Base-by-base conservation (phyloP, 1,140 invertebrate genomes). In the Drosophila paulistorum region DNA sequence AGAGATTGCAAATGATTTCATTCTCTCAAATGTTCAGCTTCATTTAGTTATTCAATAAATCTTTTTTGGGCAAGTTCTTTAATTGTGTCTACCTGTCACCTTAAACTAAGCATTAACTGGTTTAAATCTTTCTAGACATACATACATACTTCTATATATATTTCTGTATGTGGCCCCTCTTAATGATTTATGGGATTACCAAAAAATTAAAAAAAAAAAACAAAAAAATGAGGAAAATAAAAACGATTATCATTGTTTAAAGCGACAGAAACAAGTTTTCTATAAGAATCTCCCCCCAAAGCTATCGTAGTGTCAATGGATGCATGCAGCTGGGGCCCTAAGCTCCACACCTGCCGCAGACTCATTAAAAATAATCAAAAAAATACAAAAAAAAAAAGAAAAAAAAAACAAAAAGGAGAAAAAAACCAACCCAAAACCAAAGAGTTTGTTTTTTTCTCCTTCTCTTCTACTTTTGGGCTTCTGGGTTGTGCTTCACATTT, bases 191-290 rank as follows among this genome's bases (percentile, higher is more conserved):
- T 77, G 57, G 17, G 77, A 61, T 65, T 65, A 71, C 59, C 20
- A 33, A 60, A 54, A 35, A 37, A 67, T 10, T 37, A 58, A 37
- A 54, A 64, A 76, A 55, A 65, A 65, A 65, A 23, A 23, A 1
- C 2, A 51, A 33, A 67, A 30, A 62, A 33, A 55, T 61, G 70
- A 74, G 59, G 30, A 67, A 41, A 71, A 68, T 57, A 30, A 73
- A 77, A 77, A 73, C 74, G 65, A 76, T 76, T 76, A 76, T 72
- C 69, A 64, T 72, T 72, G 70, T 68, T 72, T 63, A 72, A 72
- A 23, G 45, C 45, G 45, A 51, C 17, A 51, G 57, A 59, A 59
- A 59, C 57, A 59, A 59, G 57, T 59, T 59, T 59, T 37, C 33
- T 39, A 59, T 39, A 59, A 51, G 69, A 60, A 75, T 71, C 66